Base-by-base conservation (phyloP, 2,797 vertebrate species). In the Ptychadena robeensis region DNA sequence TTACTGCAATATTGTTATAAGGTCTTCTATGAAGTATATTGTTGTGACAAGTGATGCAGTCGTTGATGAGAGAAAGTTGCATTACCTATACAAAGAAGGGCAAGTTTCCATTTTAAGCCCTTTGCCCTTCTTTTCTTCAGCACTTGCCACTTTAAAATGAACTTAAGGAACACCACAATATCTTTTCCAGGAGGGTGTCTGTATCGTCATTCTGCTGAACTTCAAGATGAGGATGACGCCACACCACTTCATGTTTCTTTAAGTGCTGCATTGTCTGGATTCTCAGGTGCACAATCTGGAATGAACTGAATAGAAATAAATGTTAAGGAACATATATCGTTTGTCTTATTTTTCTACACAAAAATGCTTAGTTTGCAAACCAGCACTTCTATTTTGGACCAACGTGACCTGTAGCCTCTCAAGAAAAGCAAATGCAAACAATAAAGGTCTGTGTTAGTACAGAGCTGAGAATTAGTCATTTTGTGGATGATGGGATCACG, bases 261-360 rank as follows among this genome's bases (percentile, higher is more conserved):
- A 78, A 83, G 74, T 64, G 25, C 74, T 30, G 59, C 81, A 83
- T 83, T 78, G 81, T 72, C 59, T 22, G 18, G 81, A 83, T 83
- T 83, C 81, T 72, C 81, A 83, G 81, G 81, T 83, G 74, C 81
- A 78, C 57, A 15, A 78, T 44, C 40, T 78, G 68, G 81, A 77
- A 83, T 65, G 37, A 71, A 65, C 57, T 77, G 37, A 77, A 82
- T 65, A 72, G 35, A 77, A 65, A 63, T 63, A 78, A 68, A 9
- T 68, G 30, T 10, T 25, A 2, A 22, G 53, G 31, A 48, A 7
- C 30, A 28, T 82, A 40, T 64, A 71, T 57, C 59, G 78, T 72
- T 11, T 71, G 53, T 37, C 32, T 30, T 61, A 66, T 25, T 32
- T 68, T 67, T 68, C 30, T 59, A 35, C 3, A 80, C n/a, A 63